Conservation (phyloP, 2,888 invertebrate genomes). For the Polymixis flavicincta region DNA sequence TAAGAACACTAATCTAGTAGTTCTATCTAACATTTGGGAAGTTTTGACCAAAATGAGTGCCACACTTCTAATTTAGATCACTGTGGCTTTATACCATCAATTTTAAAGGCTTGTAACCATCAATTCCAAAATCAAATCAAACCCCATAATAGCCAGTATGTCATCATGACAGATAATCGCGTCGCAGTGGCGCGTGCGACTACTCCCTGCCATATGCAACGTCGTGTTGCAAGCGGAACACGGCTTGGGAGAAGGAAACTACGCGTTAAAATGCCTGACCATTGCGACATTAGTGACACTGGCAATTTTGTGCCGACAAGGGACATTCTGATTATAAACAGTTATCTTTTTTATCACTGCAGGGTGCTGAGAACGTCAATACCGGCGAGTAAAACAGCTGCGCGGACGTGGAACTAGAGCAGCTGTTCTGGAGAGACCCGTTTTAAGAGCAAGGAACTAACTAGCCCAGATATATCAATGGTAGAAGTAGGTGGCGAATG, state of each 20-base stretch:
- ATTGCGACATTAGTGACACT: constrained; percentile 70
- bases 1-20: neutral
- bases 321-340: constrained; percentile 32
- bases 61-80: neutral
- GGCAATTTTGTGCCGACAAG: constrained; percentile 47
- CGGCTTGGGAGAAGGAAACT: constrained; percentile 66
- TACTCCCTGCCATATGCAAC: constrained; percentile 66
- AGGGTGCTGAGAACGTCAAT: constrained; percentile 1
- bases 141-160: constrained; percentile 49
- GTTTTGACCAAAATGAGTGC: neutral
- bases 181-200: constrained; percentile 67
- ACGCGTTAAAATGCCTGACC: constrained; percentile 66
- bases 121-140: constrained; percentile 19
- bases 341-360: constrained; percentile 20
- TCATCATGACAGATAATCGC: constrained; percentile 64
- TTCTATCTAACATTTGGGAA: neutral
- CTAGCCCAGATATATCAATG: neutral
- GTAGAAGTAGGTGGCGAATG: neutral
- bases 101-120: neutral
- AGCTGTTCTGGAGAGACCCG: neutral
- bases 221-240: constrained; percentile 70
- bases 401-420: neutral
- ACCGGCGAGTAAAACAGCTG: neutral
- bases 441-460: neutral
- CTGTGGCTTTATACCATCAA: neutral